Evolutionary conservation across 2,888 invertebrate species (phyloP).

Genomic region (Petrolisthes cinctipes): DNA sequence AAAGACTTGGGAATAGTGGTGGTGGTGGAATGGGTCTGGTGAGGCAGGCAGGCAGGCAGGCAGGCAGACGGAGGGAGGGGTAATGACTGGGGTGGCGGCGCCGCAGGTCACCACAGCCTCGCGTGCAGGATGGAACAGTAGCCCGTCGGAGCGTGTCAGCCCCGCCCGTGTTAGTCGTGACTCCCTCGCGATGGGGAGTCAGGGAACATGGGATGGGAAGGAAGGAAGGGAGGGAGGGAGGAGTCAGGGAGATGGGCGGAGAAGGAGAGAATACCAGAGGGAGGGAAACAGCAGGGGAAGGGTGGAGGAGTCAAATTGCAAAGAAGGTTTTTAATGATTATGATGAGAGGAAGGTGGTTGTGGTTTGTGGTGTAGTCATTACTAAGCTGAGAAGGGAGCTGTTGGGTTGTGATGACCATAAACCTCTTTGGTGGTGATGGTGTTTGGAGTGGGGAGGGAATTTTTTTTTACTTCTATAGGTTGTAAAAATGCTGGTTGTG

Average conservation of each 20-base stretch:
- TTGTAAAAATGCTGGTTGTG: not conserved
- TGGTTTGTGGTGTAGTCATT: not conserved
- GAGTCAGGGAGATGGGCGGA: not conserved
- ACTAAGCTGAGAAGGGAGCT: not conserved
- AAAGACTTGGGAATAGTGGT: not conserved
- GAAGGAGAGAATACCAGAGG: not conserved
- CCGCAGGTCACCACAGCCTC: slow-evolving; percentile 37
- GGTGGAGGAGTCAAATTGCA: not conserved
- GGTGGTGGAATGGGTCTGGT: not conserved
- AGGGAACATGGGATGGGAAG: not conserved
- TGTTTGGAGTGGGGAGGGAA: not conserved
- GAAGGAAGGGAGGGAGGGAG: not conserved
- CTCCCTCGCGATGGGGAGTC: not conserved
- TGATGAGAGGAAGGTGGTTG: not conserved
- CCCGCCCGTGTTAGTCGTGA: slow-evolving; percentile 41
- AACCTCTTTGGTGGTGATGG: not conserved
- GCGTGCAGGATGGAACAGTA: slow-evolving; percentile 51
- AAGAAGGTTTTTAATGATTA: not conserved
- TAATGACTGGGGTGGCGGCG: not conserved
- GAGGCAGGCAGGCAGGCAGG: not conserved
- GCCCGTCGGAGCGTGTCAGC: slow-evolving; percentile 46
- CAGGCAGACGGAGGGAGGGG: slow-evolving; percentile 16
- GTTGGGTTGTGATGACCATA: not conserved
- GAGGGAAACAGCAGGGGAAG: not conserved
- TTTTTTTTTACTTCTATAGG: not conserved